Evolutionary conservation across 2,888 invertebrate species (phyloP), one percentile per base, ranked within the genome.

Genomic region (Cheilosia vulpina): DNA sequence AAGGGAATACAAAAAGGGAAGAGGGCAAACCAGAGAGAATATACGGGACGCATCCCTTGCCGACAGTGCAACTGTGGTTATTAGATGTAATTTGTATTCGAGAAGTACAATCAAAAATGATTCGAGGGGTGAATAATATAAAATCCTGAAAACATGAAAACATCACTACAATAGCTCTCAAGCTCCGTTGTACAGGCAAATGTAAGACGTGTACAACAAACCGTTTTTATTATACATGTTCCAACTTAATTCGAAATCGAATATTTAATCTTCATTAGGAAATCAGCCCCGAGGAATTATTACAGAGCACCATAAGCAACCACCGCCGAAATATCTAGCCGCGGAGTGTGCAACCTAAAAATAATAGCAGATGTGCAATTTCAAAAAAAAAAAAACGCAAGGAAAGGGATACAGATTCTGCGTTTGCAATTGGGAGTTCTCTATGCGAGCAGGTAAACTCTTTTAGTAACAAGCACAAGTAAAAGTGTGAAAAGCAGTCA

Each of bases 41-140:
- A 63, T 50, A 21, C 3, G 27, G 21, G 55, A 34, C 19, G 43
- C 50, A 72, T 72, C 62, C 55, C 55, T 65, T 47, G 24, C 38
- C 55, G 55, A 17, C 45, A 55, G 34, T 73, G 73, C 63, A 72
- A 63, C 45, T 45, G 31, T 27, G 38, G 53, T 52, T 62, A 72
- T 62, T 53, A 72, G 62, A 72, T 43, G 43, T 72, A 62, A 73
- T 63, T 73, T 63, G 63, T 63, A 73, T 73, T 73, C 63, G 19
- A 55, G 34, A 47, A 47, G 55, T 55, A 34, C 34, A 65, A 53
- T 45, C 43, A 45, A 17, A 50, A 13, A 31, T 53, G 27, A 17
- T 21, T 47, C 47, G 63, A 73, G 45, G 73, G 73, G 73, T 63
- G 73, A 43, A 73, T 73, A 63, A 73, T 73, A 63, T 34, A 21